Evolutionary conservation across 2,113 vertebrate species (phyloP).

Genomic region (Ceyx cyanopectus): DNA sequence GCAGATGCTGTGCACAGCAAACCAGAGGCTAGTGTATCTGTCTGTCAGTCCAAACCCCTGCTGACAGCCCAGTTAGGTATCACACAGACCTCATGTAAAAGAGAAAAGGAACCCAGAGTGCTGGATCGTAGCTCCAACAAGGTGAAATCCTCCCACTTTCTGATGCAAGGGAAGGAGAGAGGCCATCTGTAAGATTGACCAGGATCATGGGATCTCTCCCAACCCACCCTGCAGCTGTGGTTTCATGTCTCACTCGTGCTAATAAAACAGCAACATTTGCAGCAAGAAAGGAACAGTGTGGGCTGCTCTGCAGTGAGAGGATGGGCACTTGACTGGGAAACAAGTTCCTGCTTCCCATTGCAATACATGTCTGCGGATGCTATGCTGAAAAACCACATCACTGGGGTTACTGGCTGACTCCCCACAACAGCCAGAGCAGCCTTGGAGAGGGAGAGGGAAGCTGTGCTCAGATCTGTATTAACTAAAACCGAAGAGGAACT

Average conservation of each 20-base stretch:
- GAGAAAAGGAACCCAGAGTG: background rate
- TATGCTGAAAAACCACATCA: background rate
- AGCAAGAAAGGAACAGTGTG: background rate
- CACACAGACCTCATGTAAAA: background rate
- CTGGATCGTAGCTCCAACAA: background rate
- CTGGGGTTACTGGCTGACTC: background rate
- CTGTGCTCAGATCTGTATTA: background rate
- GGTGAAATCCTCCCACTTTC: background rate
- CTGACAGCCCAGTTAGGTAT: accelerated
- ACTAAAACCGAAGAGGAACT: background rate
- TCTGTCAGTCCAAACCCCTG: background rate
- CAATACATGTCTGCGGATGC: background rate
- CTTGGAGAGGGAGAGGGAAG: background rate
- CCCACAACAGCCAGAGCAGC: background rate
- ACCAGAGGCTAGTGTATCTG: accelerated
- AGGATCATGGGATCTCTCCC: accelerated
- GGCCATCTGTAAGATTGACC: background rate
- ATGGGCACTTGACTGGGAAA: background rate
- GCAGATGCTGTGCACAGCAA: background rate
- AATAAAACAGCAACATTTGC: background rate
- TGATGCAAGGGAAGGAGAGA: background rate
- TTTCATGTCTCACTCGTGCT: accelerated
- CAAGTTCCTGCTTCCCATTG: background rate
- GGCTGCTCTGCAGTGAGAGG: background rate
- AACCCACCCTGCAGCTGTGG: background rate